Evolutionary conservation across 53 echinoderm and acorn worm species (phyloP).

Genomic region (Paracentrotus lividus): DNA sequence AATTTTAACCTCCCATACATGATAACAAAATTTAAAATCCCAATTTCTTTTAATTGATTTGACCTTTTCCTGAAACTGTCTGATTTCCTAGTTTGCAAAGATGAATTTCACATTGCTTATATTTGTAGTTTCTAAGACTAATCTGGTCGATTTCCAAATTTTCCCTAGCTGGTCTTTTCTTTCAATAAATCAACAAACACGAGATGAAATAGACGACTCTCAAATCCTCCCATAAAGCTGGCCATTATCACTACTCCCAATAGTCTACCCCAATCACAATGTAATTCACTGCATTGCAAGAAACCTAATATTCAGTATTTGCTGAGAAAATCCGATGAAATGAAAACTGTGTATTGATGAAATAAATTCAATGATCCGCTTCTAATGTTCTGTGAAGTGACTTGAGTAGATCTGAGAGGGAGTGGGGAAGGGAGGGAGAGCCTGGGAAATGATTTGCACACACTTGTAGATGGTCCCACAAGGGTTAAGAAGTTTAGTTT

Average conservation of each 20-base stretch:
- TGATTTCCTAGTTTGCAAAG: too few relatives aligned
- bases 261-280: constrained; percentile 6
- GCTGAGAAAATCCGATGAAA: constrained; percentile 46
- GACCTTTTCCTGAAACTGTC: too few relatives aligned
- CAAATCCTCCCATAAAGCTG: constrained; percentile 21
- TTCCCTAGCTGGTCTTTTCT: not conserved
- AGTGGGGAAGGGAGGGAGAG: not conserved
- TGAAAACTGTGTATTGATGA: constrained; percentile 30
- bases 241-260: not conserved
- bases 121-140: too few relatives aligned
- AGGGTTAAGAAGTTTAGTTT: not conserved
- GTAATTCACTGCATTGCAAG: not conserved
- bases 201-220: not conserved
- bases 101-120: too few relatives aligned
- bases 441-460: not conserved
- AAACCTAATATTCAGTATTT: constrained; percentile 23
- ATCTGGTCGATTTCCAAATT: too few relatives aligned
- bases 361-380: constrained; percentile 37
- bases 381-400: not conserved
- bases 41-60: too few relatives aligned
- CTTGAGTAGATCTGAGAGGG: not conserved
- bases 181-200: not conserved
- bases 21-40: too few relatives aligned
- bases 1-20: too few relatives aligned
- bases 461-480: constrained; percentile 12